These are phyloP conservation scores for Lasaia peninsularis DNA, from an alignment of 1,140 invertebrate genomes.

Conservation along the genomic window DNA sequence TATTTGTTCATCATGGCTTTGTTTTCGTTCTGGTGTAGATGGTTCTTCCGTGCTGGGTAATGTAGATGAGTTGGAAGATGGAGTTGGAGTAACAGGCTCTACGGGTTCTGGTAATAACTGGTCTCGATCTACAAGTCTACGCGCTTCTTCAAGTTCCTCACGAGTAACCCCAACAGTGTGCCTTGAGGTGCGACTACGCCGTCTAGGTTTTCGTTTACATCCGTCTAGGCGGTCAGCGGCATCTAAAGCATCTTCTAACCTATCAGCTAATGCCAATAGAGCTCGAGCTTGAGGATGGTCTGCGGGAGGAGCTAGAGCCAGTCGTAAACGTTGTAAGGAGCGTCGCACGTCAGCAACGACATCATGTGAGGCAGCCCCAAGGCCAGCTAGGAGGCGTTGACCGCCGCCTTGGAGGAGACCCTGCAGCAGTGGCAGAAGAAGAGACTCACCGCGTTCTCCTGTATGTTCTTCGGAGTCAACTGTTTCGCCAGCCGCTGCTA, in stretches of 20 bases:
- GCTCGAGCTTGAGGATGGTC: slow-evolving; percentile 79
- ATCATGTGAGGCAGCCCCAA: slow-evolving; percentile 62
- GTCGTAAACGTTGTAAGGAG: slow-evolving; percentile 84
- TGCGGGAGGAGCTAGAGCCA: slow-evolving; percentile 81
- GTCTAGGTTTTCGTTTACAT: slow-evolving; percentile 44
- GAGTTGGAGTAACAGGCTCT: slow-evolving; percentile 19
- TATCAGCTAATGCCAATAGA: slow-evolving; percentile 85
- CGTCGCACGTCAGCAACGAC: slow-evolving; percentile 88
- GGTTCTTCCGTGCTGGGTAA: slow-evolving; percentile 31
- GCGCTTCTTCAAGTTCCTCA: slow-evolving; percentile 86
- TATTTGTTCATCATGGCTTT: slow-evolving; percentile 43
- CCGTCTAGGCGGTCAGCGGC: slow-evolving; percentile 58
- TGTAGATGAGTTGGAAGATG: slow-evolving; percentile 29
- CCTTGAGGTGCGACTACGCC: slow-evolving; percentile 78
- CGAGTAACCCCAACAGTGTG: slow-evolving; percentile 89
- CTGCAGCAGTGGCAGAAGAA: slow-evolving; percentile 80
- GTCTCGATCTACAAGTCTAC: slow-evolving; percentile 84
- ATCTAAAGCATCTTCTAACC: slow-evolving; percentile 84
- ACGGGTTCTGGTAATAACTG: slow-evolving; percentile 49
- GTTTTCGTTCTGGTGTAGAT: slow-evolving; percentile 47
- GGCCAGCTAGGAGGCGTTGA: slow-evolving; percentile 50
- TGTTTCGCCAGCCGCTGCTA: slow-evolving; percentile 57
- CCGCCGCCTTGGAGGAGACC: slow-evolving; percentile 71
- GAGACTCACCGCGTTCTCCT: slow-evolving; percentile 71
- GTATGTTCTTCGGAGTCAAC: slow-evolving; percentile 42